A percentile compares a stretch with the other conserved stretches of the same genome.
Evolutionary conservation across 2,888 invertebrate genomes (phyloP).

Genomic region (Agrilus mali): DNA sequence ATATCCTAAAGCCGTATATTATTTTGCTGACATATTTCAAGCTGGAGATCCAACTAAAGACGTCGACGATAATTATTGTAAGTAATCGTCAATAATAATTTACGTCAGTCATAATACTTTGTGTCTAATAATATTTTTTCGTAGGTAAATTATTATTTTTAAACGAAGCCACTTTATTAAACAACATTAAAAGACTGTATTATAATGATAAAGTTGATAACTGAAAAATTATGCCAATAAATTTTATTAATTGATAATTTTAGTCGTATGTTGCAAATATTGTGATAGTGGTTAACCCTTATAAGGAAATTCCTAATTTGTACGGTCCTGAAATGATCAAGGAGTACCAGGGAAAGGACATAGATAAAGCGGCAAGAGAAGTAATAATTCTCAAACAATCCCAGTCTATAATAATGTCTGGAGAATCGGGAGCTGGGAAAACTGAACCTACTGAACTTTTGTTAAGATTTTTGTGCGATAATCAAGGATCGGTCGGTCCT

Average conservation of each 20-base stretch:
- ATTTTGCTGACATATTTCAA: slow-evolving; percentile 80
- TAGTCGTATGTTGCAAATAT: slow-evolving; percentile 99
- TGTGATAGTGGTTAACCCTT: slow-evolving; percentile 94
- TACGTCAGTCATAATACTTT: neutral
- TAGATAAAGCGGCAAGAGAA: slow-evolving; percentile 95
- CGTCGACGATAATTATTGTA: slow-evolving; percentile 95
- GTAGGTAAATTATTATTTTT: slow-evolving; percentile 97
- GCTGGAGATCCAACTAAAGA: slow-evolving; percentile 84
- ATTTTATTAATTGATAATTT: slow-evolving; percentile 17
- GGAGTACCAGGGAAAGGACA: slow-evolving; percentile 83
- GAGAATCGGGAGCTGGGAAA: slow-evolving; percentile 96
- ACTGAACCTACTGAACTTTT: slow-evolving; percentile 98
- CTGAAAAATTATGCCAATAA: slow-evolving; percentile 1
- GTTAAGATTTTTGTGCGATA: slow-evolving; percentile 82
- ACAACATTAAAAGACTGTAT: slow-evolving; percentile 84
- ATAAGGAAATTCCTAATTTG: slow-evolving; percentile 80
- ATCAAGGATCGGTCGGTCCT: slow-evolving; percentile 66
- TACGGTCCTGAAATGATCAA: slow-evolving; percentile 77
- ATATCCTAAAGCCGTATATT: slow-evolving; percentile 55
- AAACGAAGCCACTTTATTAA: slow-evolving; percentile 90
- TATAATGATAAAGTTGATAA: slow-evolving; percentile 71
- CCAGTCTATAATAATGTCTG: slow-evolving; percentile 93
- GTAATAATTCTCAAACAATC: slow-evolving; percentile 89
- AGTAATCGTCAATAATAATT: slow-evolving; percentile 36
- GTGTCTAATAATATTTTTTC: no score